Percentiles rank a stretch among this genome's conserved stretches.
Conservation (phyloP, 2,113 vertebrate genomes). For the Muntiacus muntjak region DNA sequence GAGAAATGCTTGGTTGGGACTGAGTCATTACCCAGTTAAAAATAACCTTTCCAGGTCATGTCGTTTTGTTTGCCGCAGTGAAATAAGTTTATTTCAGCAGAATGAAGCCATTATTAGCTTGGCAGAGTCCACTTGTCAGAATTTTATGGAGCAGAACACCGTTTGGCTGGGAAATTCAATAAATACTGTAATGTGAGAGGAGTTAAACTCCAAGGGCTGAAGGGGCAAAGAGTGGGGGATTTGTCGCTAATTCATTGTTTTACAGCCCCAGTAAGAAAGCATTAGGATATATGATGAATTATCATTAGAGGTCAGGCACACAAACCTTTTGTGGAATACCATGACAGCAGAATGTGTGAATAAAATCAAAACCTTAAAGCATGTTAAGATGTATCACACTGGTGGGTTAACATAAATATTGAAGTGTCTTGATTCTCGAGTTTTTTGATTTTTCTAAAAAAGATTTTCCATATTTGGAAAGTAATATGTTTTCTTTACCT, state of each 20-base stretch:
- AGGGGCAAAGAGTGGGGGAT: conserved; percentile 80
- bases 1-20: conserved; percentile 82
- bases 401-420: conserved; percentile 30
- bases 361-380: conserved; percentile 50
- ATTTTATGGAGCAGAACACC: conserved; percentile 95
- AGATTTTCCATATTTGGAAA: neutral
- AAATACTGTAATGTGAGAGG: conserved; percentile 91
- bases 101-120: conserved; percentile 92
- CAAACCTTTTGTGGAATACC: neutral
- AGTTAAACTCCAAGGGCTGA: conserved; percentile 88
- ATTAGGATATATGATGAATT: conserved; percentile 54
- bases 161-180: conserved; percentile 94
- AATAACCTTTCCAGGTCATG: conserved; percentile 98
- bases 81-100: conserved; percentile 98
- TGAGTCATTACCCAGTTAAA: conserved; percentile 90
- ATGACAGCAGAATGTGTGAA: conserved; percentile 6
- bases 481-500: neutral
- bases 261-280: conserved; percentile 73
- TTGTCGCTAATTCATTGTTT: conserved; percentile 81
- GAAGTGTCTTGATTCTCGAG: neutral
- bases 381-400: neutral
- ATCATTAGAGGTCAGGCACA: conserved; percentile 70
- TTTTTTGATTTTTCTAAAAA: neutral
- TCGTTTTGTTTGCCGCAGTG: conserved; percentile 95
- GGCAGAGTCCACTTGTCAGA: conserved; percentile 92